Conservation (phyloP, 2,888 invertebrate genomes). For the Cephalotes varians region DNA sequence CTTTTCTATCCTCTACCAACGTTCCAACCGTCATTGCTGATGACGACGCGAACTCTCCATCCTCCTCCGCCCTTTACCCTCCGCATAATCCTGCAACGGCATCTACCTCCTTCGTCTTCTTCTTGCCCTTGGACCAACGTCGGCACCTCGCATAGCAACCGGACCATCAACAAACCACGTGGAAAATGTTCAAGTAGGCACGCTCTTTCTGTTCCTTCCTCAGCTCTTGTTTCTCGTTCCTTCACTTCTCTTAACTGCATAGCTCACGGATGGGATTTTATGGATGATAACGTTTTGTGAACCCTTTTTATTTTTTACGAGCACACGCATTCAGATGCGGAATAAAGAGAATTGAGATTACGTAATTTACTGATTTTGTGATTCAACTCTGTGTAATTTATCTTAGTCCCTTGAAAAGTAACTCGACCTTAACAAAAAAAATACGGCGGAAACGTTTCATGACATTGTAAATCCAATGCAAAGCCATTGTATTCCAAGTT, state of each 20-base stretch:
- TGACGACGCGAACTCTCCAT: slow-evolving; percentile 44
- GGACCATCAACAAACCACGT: slow-evolving; percentile 45
- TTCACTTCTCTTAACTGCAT: not conserved
- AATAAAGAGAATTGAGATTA: not conserved
- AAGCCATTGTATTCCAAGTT: not conserved
- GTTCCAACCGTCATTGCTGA: slow-evolving; percentile 48
- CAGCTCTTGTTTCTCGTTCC: not conserved
- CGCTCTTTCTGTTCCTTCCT: not conserved
- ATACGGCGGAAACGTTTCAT: not conserved
- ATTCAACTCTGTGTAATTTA: not conserved
- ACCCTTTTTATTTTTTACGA: not conserved
- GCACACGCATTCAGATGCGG: not conserved
- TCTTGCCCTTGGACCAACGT: slow-evolving; percentile 59
- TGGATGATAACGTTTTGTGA: not conserved
- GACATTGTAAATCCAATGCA: not conserved
- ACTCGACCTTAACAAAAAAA: not conserved
- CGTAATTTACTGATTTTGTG: not conserved
- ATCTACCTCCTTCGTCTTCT: slow-evolving; percentile 51
- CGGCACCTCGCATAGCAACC: slow-evolving; percentile 61
- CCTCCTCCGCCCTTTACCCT: slow-evolving; percentile 25
- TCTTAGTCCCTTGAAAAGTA: not conserved
- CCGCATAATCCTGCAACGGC: slow-evolving; percentile 41
- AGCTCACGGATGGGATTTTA: not conserved
- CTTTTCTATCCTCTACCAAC: slow-evolving; percentile 11
- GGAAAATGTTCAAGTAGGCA: slow-evolving; percentile 52